These are phyloP conservation scores for Gambusia yucatana DNA, from an alignment of 2,797 vertebrate species.

Conservation along the genomic window DNA sequence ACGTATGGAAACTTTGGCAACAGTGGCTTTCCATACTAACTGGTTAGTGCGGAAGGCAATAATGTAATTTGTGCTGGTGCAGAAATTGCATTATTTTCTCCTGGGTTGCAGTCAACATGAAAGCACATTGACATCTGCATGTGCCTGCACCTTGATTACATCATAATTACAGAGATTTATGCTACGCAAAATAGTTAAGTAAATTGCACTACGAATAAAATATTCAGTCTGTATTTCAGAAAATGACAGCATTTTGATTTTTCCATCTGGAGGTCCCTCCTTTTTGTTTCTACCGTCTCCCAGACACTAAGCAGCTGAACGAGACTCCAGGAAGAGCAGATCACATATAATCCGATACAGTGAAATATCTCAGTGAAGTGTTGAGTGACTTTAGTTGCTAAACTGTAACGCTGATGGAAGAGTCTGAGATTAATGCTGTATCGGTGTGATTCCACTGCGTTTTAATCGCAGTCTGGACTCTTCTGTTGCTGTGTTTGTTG, in stretches of 20 bases:
- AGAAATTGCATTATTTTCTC: background rate
- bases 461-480: background rate
- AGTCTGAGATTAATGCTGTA: background rate
- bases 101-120: background rate
- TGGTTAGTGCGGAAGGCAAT: background rate
- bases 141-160: background rate
- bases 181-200: background rate
- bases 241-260: background rate
- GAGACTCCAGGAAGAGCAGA: background rate
- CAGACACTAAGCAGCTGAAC: background rate
- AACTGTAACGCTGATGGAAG: background rate
- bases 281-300: background rate
- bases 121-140: too few relatives aligned
- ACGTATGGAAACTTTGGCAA: background rate
- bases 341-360: background rate
- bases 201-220: too few relatives aligned
- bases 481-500: background rate
- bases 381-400: background rate
- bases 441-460: background rate
- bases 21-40: background rate
- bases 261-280: background rate
- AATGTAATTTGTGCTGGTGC: background rate
- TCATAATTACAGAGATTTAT: background rate
- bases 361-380: background rate
- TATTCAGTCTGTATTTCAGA: background rate